Conservation (phyloP, 1,140 invertebrate species). For the Elysia chlorotica region DNA sequence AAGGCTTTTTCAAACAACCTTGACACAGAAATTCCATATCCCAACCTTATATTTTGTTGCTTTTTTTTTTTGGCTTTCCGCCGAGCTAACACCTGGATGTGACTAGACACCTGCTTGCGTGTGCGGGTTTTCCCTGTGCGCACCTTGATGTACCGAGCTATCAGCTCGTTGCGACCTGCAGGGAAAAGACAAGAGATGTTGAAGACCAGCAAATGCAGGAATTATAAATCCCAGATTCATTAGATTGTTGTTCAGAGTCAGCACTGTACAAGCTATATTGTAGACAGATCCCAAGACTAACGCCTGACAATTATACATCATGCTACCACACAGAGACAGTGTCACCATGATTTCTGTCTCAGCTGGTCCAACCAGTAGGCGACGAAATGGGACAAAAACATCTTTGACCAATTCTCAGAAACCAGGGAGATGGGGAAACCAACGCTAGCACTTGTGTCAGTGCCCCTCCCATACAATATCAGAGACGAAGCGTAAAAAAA, state of each 20-base stretch:
- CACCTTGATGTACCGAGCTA: slow-evolving; percentile 98
- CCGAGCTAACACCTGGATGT: slow-evolving; percentile 98
- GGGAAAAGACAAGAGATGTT: slow-evolving; percentile 46
- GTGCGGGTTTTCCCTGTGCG: slow-evolving; percentile 98
- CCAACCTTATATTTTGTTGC: no score
- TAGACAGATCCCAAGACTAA: not conserved
- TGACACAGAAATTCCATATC: no score
- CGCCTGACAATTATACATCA: not conserved
- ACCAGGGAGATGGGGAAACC: no score
- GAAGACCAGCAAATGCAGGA: not conserved
- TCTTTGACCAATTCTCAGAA: no score
- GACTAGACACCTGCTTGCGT: slow-evolving; percentile 98
- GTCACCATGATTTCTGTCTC: no score
- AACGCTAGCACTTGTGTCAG: no score
- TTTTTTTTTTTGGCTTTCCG: slow-evolving; percentile 97
- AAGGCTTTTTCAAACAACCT: no score
- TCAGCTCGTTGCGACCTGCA: slow-evolving; percentile 96
- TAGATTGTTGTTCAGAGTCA: not conserved
- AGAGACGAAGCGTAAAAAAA: no score
- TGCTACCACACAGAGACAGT: no score
- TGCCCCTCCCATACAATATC: no score
- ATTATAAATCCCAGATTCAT: not conserved
- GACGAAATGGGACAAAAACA: no score
- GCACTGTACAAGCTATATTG: not conserved
- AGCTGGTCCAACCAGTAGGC: no score